Conservation (phyloP, 2,113 vertebrate genomes). For the cattle (Bos taurus) region DNA sequence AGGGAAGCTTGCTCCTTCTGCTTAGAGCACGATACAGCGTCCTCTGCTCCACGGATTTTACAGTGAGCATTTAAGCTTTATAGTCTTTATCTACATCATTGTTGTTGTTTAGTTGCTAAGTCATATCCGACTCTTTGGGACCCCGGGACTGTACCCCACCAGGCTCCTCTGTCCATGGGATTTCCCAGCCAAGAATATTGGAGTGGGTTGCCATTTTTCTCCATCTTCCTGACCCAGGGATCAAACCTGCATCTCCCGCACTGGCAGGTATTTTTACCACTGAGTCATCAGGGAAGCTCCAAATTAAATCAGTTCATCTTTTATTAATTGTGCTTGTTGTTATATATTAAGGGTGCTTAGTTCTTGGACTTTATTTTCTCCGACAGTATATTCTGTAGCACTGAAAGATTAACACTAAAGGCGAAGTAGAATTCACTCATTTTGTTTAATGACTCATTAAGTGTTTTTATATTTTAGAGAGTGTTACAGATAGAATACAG, state of each 20-base stretch:
- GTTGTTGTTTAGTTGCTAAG: neutral
- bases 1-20: neutral
- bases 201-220: neutral
- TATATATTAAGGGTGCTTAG: constrained; percentile 3
- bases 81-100: neutral
- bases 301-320: neutral
- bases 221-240: neutral
- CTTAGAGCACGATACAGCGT: neutral
- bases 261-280: neutral
- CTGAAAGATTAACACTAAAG: neutral
- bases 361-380: neutral
- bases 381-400: neutral
- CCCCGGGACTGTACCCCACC: neutral
- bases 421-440: neutral
- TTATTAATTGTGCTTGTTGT: neutral
- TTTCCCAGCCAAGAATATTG: neutral
- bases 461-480: neutral
- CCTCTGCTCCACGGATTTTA: neutral
- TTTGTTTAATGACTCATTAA: neutral
- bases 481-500: neutral
- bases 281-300: neutral
- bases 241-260: neutral
- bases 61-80: neutral
- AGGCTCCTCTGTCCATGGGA: neutral
- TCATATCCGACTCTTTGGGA: neutral